A percentile compares a stretch with the other conserved stretches of the same genome.
Conservation (phyloP, 2,888 invertebrate genomes). For the Limnephilus lunatus region DNA sequence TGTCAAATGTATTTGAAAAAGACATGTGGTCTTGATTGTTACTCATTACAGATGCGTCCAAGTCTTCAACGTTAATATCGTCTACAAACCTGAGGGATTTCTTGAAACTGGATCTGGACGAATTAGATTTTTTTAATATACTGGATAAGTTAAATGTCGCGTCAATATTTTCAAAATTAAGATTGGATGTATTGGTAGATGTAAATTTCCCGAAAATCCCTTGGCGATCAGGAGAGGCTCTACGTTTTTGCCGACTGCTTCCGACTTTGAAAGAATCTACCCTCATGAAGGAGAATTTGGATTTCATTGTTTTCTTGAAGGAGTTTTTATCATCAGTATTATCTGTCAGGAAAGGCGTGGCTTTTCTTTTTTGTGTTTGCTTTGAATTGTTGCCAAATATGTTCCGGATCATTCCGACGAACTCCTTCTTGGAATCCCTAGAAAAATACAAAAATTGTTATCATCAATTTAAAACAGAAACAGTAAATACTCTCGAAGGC, state of each 20-base stretch:
- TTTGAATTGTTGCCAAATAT: constrained; percentile 46
- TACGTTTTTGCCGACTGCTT: constrained; percentile 11
- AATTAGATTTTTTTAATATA: constrained; percentile 45
- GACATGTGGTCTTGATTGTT: neutral
- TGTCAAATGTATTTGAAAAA: neutral
- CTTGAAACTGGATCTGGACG: constrained; percentile 12
- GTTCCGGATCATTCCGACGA: constrained; percentile 49
- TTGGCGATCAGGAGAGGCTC: constrained; percentile 30
- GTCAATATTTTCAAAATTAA: constrained; percentile 51
- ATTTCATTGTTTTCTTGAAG: constrained; percentile 39
- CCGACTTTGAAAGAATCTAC: constrained; percentile 10
- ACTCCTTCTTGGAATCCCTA: constrained; percentile 52
- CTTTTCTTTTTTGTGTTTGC: neutral
- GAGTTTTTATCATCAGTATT: neutral
- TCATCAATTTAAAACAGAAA: neutral
- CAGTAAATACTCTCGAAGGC: neutral
- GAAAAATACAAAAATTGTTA: neutral
- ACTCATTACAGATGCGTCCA: neutral
- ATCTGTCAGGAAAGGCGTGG: neutral
- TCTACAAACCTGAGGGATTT: constrained; percentile 49
- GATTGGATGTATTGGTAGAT: neutral
- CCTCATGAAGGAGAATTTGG: constrained; percentile 44
- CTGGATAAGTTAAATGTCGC: constrained; percentile 25
- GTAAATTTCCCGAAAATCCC: constrained; percentile 1
- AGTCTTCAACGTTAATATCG: neutral